Conservation (phyloP, 2,797 vertebrate genomes). For the Threskiornis aethiopicus region DNA sequence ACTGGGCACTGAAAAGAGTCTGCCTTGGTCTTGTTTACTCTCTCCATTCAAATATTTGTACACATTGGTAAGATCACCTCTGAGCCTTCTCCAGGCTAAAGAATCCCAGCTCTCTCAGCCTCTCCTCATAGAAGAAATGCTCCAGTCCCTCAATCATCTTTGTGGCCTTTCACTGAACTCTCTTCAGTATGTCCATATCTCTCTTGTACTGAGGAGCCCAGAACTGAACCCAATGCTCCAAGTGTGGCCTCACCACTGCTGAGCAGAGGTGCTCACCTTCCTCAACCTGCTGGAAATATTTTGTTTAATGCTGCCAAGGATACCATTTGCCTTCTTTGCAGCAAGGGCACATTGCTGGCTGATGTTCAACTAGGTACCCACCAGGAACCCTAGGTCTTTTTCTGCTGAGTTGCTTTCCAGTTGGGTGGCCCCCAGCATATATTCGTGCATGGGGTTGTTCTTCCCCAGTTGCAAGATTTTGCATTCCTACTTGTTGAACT, state of each 20-base stretch:
- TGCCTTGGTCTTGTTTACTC: neutral
- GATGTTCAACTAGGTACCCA: neutral
- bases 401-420: neutral
- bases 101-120: neutral
- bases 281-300: neutral
- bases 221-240: neutral
- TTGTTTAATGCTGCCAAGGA: neutral
- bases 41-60: neutral
- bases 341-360: neutral
- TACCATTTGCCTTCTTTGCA: neutral
- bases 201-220: neutral
- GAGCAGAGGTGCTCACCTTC: neutral
- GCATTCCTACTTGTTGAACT: neutral
- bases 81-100: neutral
- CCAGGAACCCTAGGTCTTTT: neutral
- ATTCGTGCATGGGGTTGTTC: neutral
- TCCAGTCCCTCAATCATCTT: neutral
- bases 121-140: neutral
- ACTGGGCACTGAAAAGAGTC: neutral
- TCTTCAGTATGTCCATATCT: neutral
- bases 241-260: too few species aligned
- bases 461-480: neutral
- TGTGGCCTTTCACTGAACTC: neutral
- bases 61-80: neutral
- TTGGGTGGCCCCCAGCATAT: neutral